Evolutionary conservation across 2,113 vertebrate genomes (phyloP), one percentile per base, ranked within the genome.

Genomic region (Plestiodon gilberti): DNA sequence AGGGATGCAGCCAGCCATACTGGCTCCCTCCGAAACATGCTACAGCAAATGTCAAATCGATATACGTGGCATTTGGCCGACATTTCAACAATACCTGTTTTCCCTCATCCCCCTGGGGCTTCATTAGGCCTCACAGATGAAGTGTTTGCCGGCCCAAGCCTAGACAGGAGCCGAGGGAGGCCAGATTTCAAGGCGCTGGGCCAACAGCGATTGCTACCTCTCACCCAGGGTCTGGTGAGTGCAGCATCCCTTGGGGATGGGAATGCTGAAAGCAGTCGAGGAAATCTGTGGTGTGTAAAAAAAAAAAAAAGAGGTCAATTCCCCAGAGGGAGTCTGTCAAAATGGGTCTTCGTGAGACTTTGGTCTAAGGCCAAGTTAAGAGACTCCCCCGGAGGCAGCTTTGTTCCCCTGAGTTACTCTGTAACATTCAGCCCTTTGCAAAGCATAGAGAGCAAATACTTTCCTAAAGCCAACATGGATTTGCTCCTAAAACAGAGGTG

Each of bases 11-110:
- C 78, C 85, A 61, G 69, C 48, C 78, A 25, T 62, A 10, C 14
- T n/a, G 3, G n/a, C 35, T 38, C 38, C 6, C 35, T 38, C 38
- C 6, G 11, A 20, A 33, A 48, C 48, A 55, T 25, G 43, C 22
- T 14, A 64, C 40, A 82, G 74, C 52, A 83, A 83, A 83, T 80
- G 88, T 87, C 88, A 84, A 74, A 89, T 88, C 88, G 55, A 86
- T 84, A 73, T 17, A 43, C 11, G 79, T 70, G 84, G 80, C 64
- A 86, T 88, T 87, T 83, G 88, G 88, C 74, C 82, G 77, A 65
- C 79, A 83, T 75, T 89, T 78, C 79, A 38, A 81, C 79, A 82
- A 64, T 69, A 64, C 61, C 25, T 48, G 43, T 38, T 23, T 0
- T 17, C 55, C 55, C 55, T 13, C 55, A 2, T 33, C 25, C 25